Conservation (phyloP, 1,140 invertebrate species). For the Hesperophylax magnus region DNA sequence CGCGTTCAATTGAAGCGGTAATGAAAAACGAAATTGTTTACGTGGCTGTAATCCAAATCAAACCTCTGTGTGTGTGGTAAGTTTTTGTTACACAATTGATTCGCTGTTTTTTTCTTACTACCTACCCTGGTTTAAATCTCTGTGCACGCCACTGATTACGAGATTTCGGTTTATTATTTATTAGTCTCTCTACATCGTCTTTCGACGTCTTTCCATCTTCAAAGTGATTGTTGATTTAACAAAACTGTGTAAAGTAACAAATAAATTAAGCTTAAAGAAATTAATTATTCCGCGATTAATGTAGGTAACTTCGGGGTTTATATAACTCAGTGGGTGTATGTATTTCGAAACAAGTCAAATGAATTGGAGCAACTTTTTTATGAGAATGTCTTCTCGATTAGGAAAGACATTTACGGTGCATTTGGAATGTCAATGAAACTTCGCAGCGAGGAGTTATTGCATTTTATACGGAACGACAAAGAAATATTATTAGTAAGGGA, state of each 20-base stretch:
- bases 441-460: not conserved
- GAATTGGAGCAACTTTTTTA: not conserved
- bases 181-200: no score
- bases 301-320: not conserved
- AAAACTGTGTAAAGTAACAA: not conserved
- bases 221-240: conserved; percentile 2
- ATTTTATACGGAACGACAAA: not conserved
- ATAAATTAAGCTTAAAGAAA: not conserved
- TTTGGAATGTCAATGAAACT: not conserved
- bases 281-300: conserved; percentile 21
- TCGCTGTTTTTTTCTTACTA: no score
- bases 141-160: no score
- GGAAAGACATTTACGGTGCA: not conserved
- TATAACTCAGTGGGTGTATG: conserved; percentile 3
- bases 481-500: no score
- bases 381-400: conserved; percentile 6
- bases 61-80: no score
- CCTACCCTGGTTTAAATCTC: no score
- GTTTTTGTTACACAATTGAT: no score
- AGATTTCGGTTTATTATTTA: no score
- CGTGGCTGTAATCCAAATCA: no score
- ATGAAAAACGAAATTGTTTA: no score
- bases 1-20: no score
- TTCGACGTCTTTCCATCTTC: not conserved
- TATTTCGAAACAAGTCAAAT: not conserved